Evolutionary conservation across 2,888 invertebrate species (phyloP), one percentile per base, ranked within the genome.

Genomic region (Torymus aiolomorphi): DNA sequence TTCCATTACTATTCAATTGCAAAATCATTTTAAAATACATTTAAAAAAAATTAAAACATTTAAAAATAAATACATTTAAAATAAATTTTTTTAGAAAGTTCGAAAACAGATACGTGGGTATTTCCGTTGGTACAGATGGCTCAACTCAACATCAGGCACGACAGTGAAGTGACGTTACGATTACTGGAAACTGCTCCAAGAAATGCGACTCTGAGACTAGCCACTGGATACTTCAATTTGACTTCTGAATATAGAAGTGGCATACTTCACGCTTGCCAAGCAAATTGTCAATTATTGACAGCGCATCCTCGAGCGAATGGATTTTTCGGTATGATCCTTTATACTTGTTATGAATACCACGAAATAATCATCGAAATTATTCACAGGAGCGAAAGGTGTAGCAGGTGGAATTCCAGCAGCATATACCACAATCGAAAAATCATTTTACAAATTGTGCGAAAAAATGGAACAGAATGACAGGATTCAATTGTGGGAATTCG

Each of bases 221-320:
- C 98, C 0, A 97, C 98, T 0, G 99, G 99, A 1, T 99, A 99
- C 90, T 99, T 99, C 89, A 99, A 99, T 91, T 92, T 99, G 76
- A 98, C 98, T 0, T 93, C 95, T 78, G 94, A 96, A 61, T 99
- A 98, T 90, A 94, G 94, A 88, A 92, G 94, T 77, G 94, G 95
- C 18, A 93, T 99, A 81, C 91, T 98, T 16, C 92, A 93, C 79
- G 91, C 94, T 71, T 96, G 96, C 65, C 91, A 92, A 87, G 96
- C 96, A 0, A 91, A 94, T 76, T 96, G 95, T 88, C 94, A 95
- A 87, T 94, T 98, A 82, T 91, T 98, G 18, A 97, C 97, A 94
- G 98, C 98, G 42, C 97, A 98, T 92, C 98, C 98, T 0, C 94
- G 96, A 92, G 97, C 97, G 90, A 93, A 93, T 92, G 85, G 84